These are phyloP conservation scores for Nibea albiflora DNA, from an alignment of 2,113 vertebrate species.

Conservation along the genomic window DNA sequence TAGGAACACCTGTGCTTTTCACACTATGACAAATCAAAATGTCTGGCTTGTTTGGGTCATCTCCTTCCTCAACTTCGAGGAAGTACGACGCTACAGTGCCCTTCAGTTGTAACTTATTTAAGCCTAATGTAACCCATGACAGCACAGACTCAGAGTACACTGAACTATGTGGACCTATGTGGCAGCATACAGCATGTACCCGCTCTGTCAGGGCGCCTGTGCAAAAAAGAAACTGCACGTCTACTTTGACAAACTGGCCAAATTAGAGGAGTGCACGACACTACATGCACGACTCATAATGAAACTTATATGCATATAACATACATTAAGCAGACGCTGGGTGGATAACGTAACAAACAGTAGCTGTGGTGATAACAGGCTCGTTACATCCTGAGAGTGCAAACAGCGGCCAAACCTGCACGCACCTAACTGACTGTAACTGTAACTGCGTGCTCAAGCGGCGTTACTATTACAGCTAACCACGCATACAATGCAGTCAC, in stretches of 20 bases:
- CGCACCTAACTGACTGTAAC: not conserved
- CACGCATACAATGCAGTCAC: not conserved
- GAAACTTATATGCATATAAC: not conserved
- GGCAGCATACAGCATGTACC: not conserved
- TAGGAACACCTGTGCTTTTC: not conserved
- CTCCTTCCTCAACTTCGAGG: not conserved
- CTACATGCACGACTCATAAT: not conserved
- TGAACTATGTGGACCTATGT: not conserved
- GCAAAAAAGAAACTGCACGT: slow-evolving; percentile 5
- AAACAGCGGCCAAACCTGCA: slow-evolving; percentile 31
- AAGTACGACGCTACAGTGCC: not conserved
- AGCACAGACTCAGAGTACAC: not conserved
- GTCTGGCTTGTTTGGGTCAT: not conserved
- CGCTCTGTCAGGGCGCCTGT: slow-evolving; percentile 20
- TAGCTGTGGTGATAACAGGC: not conserved
- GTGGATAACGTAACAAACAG: not conserved
- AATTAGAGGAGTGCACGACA: not conserved
- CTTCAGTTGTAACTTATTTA: not conserved
- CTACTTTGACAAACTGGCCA: slow-evolving; percentile 28
- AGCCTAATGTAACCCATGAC: not conserved
- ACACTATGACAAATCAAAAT: not conserved
- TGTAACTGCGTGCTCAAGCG: not conserved
- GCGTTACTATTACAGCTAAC: not conserved
- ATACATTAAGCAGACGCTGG: too few relatives aligned
- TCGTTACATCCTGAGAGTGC: not conserved